Conservation (phyloP, 2,113 vertebrate genomes). For the Brachypodius melanocephalos region DNA sequence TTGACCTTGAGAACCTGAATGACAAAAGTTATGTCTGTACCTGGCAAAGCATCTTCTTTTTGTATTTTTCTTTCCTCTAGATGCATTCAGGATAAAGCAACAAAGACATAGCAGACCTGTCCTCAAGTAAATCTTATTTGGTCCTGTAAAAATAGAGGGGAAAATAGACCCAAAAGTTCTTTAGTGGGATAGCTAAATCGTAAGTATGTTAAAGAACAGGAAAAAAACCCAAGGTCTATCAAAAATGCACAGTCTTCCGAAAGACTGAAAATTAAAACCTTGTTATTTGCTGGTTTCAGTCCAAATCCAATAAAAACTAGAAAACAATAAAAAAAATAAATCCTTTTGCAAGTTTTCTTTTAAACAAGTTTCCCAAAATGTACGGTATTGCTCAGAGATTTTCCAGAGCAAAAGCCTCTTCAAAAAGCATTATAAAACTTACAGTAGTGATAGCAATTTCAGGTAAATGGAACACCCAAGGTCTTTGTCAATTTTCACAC, state of each 20-base stretch:
- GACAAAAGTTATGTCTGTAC: background rate
- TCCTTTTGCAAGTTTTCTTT: background rate
- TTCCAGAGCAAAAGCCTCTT: background rate
- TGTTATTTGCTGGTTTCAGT: background rate
- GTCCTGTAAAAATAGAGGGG: background rate
- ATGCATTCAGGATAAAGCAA: background rate
- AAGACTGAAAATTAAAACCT: background rate
- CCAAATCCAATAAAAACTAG: background rate
- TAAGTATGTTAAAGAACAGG: background rate
- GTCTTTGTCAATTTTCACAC: slow-evolving; percentile 12
- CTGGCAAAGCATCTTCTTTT: background rate
- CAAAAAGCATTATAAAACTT: background rate
- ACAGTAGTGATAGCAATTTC: background rate
- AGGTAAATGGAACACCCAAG: background rate
- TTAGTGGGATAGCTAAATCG: background rate
- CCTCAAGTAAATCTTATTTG: background rate
- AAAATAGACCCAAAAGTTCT: background rate
- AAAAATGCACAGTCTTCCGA: background rate
- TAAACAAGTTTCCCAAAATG: background rate
- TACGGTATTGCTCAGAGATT: background rate
- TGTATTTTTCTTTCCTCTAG: background rate
- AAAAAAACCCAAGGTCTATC: background rate
- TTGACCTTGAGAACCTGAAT: background rate
- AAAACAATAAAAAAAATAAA: background rate
- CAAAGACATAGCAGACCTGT: background rate